Evolutionary conservation across 2,888 invertebrate species (phyloP), one percentile per base, ranked within the genome.

Genomic region (Leucozona laternaria): DNA sequence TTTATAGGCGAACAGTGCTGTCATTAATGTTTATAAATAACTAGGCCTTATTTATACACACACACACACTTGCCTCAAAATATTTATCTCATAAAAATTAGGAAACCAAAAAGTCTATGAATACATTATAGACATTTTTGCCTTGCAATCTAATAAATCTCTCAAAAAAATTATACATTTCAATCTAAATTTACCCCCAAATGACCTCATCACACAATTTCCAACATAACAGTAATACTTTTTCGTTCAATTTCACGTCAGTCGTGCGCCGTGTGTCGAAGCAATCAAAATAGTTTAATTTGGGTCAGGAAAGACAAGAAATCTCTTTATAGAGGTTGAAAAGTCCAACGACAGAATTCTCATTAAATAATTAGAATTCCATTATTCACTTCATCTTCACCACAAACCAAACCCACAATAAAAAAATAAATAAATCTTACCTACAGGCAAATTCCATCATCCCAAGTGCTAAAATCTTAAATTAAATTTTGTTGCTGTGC

Each of bases 351-450:
- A 37, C 53, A 68, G 68, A 68, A 68, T 22, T 68, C 77, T 20
- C 45, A 55, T 64, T 37, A 50, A 84, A 62, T 78, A 81, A 77
- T 85, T 77, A 78, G 64, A 60, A 55, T 55, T 70, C 55, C 57
- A 78, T 81, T 43, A 77, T 68, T 72, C 45, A 77, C 20, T 20
- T 15, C 15, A 43, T 64, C 31, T 28, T 68, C 53, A 43, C 28
- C 62, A 48, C 6, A 8, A 55, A 11, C 40, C 20, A 48, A 28
- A 10, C 31, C 17, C n/a, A 17, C 13, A 31, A 31, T 11, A 48
- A 31, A 22, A 72, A 20, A 8, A 20, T 15, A 60, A 6, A 7
- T 25, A 4, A 13, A n/a, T 2, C 4, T 15, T 25, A 53, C 25
- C 53, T 53, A 15, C 15, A 40, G 60, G 45, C 31, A 66, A 58